Percentiles rank a stretch among this genome's conserved stretches.
These are phyloP conservation scores for Anser cygnoides DNA, from an alignment of 2,113 vertebrate genomes.

Conservation along the genomic window DNA sequence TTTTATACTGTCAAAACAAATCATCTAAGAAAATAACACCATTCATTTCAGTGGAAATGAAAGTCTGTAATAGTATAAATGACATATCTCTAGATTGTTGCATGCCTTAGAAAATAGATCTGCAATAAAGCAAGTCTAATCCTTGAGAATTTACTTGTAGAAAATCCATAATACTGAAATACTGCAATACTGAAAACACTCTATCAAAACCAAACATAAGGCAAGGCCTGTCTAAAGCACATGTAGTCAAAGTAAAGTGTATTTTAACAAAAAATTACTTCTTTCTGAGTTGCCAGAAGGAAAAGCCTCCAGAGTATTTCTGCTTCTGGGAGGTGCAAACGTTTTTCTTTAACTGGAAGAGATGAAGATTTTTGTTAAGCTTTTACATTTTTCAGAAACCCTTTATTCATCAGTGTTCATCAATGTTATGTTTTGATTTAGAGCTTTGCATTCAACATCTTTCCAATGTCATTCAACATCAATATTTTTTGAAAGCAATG, in stretches of 20 bases:
- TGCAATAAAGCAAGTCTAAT: conserved; percentile 55
- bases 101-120: conserved; percentile 44
- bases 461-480: background rate
- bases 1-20: conserved; percentile 34
- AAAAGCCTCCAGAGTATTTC: background rate
- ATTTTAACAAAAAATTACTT: conserved; percentile 4
- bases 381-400: background rate
- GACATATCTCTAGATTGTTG: conserved; percentile 31
- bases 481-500: background rate
- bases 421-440: background rate
- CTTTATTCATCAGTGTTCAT: background rate
- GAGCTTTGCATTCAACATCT: background rate
- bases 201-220: conserved; percentile 43
- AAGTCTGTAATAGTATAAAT: conserved; percentile 39
- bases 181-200: conserved; percentile 31
- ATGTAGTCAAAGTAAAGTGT: background rate
- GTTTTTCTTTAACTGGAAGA: conserved; percentile 12
- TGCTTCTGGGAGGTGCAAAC: background rate
- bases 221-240: background rate
- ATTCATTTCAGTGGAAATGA: conserved; percentile 38
- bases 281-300: background rate
- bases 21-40: background rate
- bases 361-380: background rate
- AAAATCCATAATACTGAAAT: background rate
- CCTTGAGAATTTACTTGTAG: conserved; percentile 48